phyloP scores from a whole-genome alignment of 2,113 vertebrate genomes.

The Bubalus kerabau region DNA sequence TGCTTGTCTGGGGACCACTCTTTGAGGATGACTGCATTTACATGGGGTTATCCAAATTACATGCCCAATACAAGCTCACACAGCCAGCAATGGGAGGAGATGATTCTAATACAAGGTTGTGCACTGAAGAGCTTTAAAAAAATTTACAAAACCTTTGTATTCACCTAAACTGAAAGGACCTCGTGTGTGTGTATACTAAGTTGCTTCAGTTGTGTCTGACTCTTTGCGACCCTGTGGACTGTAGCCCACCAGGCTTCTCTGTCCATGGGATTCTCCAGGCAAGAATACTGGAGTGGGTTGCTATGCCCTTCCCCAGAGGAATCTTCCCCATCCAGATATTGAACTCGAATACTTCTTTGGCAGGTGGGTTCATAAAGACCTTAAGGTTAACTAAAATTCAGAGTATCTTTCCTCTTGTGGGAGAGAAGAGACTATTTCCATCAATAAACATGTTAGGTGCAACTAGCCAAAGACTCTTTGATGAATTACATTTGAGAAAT shows the following conservation, averaged over 20 bases:
- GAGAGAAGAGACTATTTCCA: neutral
- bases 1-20: neutral
- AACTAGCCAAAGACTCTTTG: neutral
- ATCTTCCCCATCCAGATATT: neutral
- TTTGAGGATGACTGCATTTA: neutral
- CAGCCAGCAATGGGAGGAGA: neutral
- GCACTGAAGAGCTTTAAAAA: neutral
- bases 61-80: neutral
- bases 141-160: neutral
- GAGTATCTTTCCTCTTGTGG: neutral
- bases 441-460: neutral
- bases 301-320: neutral
- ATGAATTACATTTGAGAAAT: neutral
- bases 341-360: neutral
- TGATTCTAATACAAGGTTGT: neutral
- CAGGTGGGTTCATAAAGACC: neutral
- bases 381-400: neutral
- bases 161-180: neutral
- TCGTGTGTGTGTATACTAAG: neutral
- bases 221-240: neutral
- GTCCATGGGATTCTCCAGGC: neutral
- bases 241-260: neutral
- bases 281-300: neutral
- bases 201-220: neutral
- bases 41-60: neutral